Evolutionary conservation across 1,140 invertebrate genomes (phyloP).

Genomic region (Hypsibius dujardini): DNA sequence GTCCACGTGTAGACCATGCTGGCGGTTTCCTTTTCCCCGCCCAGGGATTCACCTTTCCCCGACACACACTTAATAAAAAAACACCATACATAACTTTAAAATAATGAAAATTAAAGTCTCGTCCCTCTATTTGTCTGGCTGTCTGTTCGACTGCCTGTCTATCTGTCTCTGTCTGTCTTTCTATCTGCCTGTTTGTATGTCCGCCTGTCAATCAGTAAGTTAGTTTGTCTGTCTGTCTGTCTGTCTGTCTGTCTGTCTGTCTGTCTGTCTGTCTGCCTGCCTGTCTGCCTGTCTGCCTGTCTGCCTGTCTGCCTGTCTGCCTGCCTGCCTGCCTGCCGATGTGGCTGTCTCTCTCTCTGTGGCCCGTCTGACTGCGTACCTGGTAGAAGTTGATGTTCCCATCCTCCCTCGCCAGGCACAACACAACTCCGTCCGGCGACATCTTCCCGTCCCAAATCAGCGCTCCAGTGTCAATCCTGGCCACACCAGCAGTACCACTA

Average conservation of each 20-base stretch:
- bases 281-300: too few species aligned
- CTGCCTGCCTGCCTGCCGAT: too few species aligned
- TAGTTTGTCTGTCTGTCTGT: too few species aligned
- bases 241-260: too few species aligned
- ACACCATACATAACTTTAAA: neutral
- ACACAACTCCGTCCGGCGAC: conserved; percentile 2
- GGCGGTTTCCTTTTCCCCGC: neutral
- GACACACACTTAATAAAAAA: conserved; percentile 2
- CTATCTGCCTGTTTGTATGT: too few species aligned
- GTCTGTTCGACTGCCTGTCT: neutral
- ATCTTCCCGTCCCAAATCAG: conserved; percentile 7
- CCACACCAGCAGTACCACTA: neutral
- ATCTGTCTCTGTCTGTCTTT: neutral
- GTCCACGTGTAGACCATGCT: conserved; percentile 3
- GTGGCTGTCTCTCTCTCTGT: neutral
- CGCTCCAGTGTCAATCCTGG: neutral
- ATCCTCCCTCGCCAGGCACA: conserved; percentile 2
- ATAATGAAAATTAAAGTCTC: too few species aligned
- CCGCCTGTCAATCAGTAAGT: too few species aligned
- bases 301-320: too few species aligned
- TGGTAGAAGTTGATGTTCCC: conserved; percentile 3
- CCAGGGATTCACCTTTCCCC: neutral
- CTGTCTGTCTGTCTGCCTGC: too few species aligned
- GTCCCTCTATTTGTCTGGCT: neutral
- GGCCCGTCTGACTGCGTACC: neutral